phyloP scores from a whole-genome alignment of 1,140 invertebrate genomes.

The Drepana arcuata region DNA sequence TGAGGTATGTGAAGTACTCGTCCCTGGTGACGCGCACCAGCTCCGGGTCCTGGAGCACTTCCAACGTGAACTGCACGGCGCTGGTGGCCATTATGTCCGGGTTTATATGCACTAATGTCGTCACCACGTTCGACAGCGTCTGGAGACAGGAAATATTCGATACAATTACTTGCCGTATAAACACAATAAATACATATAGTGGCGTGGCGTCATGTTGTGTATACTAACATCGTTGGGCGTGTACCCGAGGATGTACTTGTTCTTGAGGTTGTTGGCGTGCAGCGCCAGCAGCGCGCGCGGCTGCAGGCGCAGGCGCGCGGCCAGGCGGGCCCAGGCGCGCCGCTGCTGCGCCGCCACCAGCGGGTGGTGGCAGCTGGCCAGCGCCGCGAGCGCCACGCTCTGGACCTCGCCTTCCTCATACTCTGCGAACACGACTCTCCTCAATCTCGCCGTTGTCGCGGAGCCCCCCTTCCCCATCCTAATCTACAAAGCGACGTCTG shows the following conservation, averaged over 20 bases:
- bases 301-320: conserved; percentile 72
- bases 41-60: conserved; percentile 76
- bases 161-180: too few species aligned
- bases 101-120: conserved; percentile 76
- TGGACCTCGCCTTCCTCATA: conserved; percentile 69
- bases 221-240: conserved; percentile 66
- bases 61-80: conserved; percentile 70
- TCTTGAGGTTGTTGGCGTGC: conserved; percentile 72
- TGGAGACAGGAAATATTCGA: too few species aligned
- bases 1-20: conserved; percentile 92
- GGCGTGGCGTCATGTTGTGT: too few species aligned
- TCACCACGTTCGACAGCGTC: conserved; percentile 75
- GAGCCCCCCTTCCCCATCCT: too few species aligned
- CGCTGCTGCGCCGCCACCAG: conserved; percentile 69
- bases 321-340: conserved; percentile 76
- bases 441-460: too few species aligned
- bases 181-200: too few species aligned
- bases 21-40: conserved; percentile 85
- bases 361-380: conserved; percentile 81
- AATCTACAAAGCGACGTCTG: too few species aligned
- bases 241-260: conserved; percentile 75
- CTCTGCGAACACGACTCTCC: too few species aligned
- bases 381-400: conserved; percentile 73
- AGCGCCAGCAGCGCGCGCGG: conserved; percentile 73
- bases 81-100: conserved; percentile 76